Percentiles rank a stretch among this genome's conserved stretches.
phyloP scores from a whole-genome alignment of 1,140 invertebrate genomes.

The Cydia strobilella region DNA sequence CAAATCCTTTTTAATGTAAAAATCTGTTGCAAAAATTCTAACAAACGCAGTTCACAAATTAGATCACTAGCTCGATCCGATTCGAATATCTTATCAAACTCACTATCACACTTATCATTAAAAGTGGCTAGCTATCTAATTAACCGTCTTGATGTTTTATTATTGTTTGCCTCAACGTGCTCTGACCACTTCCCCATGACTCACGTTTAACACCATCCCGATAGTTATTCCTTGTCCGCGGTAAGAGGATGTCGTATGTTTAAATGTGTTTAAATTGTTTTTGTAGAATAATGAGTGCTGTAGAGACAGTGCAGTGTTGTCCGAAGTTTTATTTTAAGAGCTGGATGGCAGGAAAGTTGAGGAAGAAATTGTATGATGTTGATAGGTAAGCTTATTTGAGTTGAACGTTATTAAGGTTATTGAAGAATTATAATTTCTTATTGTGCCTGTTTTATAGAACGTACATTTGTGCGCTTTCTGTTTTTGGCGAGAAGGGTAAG shows the following conservation, averaged over 20 bases:
- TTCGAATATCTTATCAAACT: slow-evolving; percentile 62
- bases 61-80: slow-evolving; percentile 57
- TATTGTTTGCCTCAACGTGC: slow-evolving; percentile 29
- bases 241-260: slow-evolving; percentile 24
- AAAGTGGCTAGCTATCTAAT: background rate
- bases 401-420: background rate
- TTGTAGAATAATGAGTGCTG: slow-evolving; percentile 35
- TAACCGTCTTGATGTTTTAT: background rate
- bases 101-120: slow-evolving; percentile 38
- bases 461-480: too few relatives aligned
- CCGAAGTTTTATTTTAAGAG: slow-evolving; percentile 44
- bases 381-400: slow-evolving; percentile 50
- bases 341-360: slow-evolving; percentile 58
- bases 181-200: slow-evolving; percentile 1
- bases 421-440: too few relatives aligned
- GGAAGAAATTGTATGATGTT: slow-evolving; percentile 47
- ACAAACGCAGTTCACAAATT: slow-evolving; percentile 12
- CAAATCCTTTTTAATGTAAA: too few relatives aligned
- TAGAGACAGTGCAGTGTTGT: slow-evolving; percentile 55
- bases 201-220: slow-evolving; percentile 1
- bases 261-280: slow-evolving; percentile 15
- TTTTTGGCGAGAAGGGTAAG: too few relatives aligned
- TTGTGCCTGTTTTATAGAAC: too few relatives aligned
- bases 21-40: too few relatives aligned
- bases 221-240: slow-evolving; percentile 5